Conservation (phyloP, 2,888 invertebrate genomes). For the Beris chalybata region DNA sequence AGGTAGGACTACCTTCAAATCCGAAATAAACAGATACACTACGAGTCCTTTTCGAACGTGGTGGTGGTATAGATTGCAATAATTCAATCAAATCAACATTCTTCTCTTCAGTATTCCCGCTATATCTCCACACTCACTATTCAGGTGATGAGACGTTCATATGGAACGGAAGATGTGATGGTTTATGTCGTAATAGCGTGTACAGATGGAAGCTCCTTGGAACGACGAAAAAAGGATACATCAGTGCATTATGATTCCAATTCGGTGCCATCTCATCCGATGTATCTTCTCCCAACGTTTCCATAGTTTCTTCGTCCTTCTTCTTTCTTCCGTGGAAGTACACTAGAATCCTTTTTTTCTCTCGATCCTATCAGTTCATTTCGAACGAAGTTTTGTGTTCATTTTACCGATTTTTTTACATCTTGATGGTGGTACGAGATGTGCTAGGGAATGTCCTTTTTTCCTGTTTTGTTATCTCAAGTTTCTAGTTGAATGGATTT, state of each 20-base stretch:
- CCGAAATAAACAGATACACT: slow-evolving; percentile 25
- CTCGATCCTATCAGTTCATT: slow-evolving; percentile 17
- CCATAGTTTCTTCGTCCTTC: not conserved
- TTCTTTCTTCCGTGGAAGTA: not conserved
- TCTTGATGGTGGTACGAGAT: no score
- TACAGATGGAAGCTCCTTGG: no score
- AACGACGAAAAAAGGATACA: no score
- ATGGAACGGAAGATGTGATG: no score
- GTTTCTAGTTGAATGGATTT: slow-evolving; percentile 18
- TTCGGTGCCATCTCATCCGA: not conserved
- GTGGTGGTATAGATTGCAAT: slow-evolving; percentile 17
- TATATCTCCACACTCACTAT: no score
- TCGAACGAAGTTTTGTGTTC: slow-evolving; percentile 9
- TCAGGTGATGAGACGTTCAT: no score
- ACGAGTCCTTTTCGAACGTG: not conserved
- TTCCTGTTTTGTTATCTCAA: slow-evolving; percentile 12
- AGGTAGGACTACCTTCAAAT: slow-evolving; percentile 17
- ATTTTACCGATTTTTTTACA: not conserved
- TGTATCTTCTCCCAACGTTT: not conserved
- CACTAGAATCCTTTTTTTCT: not conserved
- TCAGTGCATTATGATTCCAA: not conserved
- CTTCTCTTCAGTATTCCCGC: slow-evolving; percentile 3
- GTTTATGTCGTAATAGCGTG: no score
- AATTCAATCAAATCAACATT: slow-evolving; percentile 32
- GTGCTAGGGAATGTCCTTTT: not conserved